A percentile compares a stretch with the other conserved stretches of the same genome.
phyloP scores from a whole-genome alignment of 53 echinoderm and acorn worm genomes.

The Actinopyga echinites region DNA sequence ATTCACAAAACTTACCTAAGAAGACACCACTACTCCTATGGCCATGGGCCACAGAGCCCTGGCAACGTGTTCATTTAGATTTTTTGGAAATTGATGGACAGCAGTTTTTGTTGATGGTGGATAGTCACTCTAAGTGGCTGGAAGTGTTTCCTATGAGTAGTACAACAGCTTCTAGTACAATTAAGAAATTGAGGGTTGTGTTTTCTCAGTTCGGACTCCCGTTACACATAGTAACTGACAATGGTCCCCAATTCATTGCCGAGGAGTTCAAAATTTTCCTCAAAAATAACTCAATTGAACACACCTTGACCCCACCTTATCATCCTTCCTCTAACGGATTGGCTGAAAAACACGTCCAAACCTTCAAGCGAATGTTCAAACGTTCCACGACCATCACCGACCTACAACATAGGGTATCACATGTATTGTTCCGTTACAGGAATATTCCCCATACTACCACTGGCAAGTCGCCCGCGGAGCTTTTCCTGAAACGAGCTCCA shows the following conservation, averaged over 20 bases:
- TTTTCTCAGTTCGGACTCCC: too few relatives aligned
- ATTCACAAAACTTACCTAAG: background rate
- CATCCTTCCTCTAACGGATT: conserved; percentile 18
- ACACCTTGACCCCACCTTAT: conserved; percentile 23
- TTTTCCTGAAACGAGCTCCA: conserved; percentile 55
- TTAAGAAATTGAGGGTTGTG: background rate
- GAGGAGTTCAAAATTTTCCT: background rate
- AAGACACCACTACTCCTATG: background rate
- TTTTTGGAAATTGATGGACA: background rate
- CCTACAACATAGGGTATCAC: too few relatives aligned
- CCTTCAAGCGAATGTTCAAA: conserved; percentile 45
- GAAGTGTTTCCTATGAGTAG: background rate
- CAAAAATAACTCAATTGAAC: background rate
- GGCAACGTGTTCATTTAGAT: background rate
- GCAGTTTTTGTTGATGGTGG: background rate
- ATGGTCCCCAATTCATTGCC: background rate
- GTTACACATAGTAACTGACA: background rate
- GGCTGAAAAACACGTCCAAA: conserved; percentile 5
- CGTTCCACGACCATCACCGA: too few relatives aligned
- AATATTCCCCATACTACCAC: too few relatives aligned
- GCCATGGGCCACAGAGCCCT: background rate
- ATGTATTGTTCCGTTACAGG: too few relatives aligned
- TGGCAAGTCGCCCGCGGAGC: conserved; percentile 57
- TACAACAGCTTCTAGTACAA: background rate
- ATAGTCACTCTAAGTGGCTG: background rate